Base-by-base conservation (phyloP, 2,113 vertebrate species). In the Lamprotornis superbus region DNA sequence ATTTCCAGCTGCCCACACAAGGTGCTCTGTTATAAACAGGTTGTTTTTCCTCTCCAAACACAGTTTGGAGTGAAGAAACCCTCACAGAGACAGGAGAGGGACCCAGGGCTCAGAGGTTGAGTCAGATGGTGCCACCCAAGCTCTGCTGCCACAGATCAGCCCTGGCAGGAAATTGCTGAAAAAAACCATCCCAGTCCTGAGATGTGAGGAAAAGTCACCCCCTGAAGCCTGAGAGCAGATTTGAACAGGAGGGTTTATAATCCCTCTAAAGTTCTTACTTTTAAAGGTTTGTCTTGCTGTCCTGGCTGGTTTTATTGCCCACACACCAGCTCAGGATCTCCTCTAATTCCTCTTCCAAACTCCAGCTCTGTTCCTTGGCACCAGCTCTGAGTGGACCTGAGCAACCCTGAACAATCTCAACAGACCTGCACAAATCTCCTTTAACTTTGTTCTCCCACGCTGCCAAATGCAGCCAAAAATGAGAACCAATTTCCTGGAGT, bases 1-100 rank as follows among this genome's bases (percentile, higher is more conserved):
- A 47, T 95, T 96, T 94, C 95, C 94, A 94, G 76, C 80, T 96
- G 93, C 94, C 94, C 67, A 96, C 92, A 86, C 71, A 53, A 30
- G 46, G 0, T 0, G 57, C 30, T 85, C 39, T 89, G 67, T 42
- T 28, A 17, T 1, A 90, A 90, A 93, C 88, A 94, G 37, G 22
- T 1, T 65, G 59, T 0, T 79, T 93, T 91, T 76, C 7, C n/a
- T 69, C 44, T 39, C 50, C 33, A 31, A 47, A 47, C 50, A 59
- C 8, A 4, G 25, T 12, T 57, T 52, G 2, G 12, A 78, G 50
- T 47, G 67, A 83, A 76, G 49, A 93, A 61, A 89, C 18, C 39
- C 63, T 65, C 59, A 33, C 0, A 1, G 81, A 77, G 33, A 12
- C 0, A 37, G 1, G 9, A 83, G 68, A 63, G 44, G 7, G 69